A percentile compares a stretch with the other conserved stretches of the same genome.
phyloP scores from a whole-genome alignment of 2,113 vertebrate species.

The Lontra canadensis region DNA sequence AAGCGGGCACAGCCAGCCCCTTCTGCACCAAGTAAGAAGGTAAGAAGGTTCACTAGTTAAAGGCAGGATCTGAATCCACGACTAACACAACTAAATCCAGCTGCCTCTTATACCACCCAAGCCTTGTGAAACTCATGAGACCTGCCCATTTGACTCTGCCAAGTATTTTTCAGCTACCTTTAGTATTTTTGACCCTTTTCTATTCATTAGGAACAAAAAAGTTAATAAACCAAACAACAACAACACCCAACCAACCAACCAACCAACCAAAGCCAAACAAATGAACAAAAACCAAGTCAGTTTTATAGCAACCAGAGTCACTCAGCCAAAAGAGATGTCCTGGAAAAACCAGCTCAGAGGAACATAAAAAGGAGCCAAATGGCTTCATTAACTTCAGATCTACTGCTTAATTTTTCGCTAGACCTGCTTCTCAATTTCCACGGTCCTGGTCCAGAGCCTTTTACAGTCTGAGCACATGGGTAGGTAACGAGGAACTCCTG shows the following conservation, averaged over 20 bases:
- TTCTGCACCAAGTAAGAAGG: neutral
- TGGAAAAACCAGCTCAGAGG: neutral
- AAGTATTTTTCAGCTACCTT: neutral
- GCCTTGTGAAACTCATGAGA: neutral
- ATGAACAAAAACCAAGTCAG: neutral
- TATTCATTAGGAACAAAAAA: constrained; percentile 3
- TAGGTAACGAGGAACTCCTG: neutral
- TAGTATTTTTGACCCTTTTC: neutral
- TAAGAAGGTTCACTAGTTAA: neutral
- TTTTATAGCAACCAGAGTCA: neutral
- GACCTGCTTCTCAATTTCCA: neutral
- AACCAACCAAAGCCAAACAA: neutral
- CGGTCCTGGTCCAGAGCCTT: neutral
- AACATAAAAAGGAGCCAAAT: neutral
- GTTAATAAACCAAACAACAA: neutral
- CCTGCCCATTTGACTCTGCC: neutral
- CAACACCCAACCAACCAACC: neutral
- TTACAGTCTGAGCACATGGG: neutral
- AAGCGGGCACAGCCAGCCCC: neutral
- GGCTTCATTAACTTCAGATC: neutral
- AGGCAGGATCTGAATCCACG: neutral
- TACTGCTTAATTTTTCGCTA: neutral
- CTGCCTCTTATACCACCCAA: neutral
- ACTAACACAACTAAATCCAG: neutral
- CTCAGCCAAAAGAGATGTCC: constrained; percentile 37